Evolutionary conservation across 1,140 invertebrate genomes (phyloP), one percentile per base, ranked within the genome.

Genomic region (Pseudomyrmex pallidus): DNA sequence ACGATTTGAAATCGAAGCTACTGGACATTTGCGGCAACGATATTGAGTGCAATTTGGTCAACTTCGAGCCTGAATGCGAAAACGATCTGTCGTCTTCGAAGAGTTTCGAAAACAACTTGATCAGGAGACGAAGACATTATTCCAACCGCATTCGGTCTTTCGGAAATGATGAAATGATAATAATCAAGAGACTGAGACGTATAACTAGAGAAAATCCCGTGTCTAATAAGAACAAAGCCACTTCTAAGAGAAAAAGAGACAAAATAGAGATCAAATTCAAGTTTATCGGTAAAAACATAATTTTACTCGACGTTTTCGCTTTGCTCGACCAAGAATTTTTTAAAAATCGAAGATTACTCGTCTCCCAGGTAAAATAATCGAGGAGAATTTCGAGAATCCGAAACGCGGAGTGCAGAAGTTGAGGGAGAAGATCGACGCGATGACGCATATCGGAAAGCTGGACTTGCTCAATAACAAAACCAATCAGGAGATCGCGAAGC

Each of bases 211-310:
- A 10, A n/a, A 76, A 66, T 7, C 12, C 20, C 46, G 20, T 63
- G 0, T 1, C 9, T 0, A 25, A 78, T 9, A 73, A 78, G 68
- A 63, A 82, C 61, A 83, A 86, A 82, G 35, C 1, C 15, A 82
- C 61, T 64, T 8, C 50, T 17, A 66, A 83, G 20, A 82, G 64
- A 35, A 85, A 85, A 62, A 89, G 67, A 63, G 88, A 91, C 7
- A 91, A 82, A 46, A 89, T 92, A 46, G 91, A 92, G 57, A 87
- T 93, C n/a, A 93, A 91, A 48, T 92, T 92, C 54, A 87, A 87
- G 56, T 82, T 93, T 15, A 76, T 92, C 61, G 91, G 91, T 90
- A 74, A 86, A 78, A 83, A 10, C 25, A 15, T 2, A 72, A 70
- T 82, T 68, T 50, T 25, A 56, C 2, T 50, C 4, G 2, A 0